Conservation (phyloP, 2,797 vertebrate species). For the Bufotes viridis region DNA sequence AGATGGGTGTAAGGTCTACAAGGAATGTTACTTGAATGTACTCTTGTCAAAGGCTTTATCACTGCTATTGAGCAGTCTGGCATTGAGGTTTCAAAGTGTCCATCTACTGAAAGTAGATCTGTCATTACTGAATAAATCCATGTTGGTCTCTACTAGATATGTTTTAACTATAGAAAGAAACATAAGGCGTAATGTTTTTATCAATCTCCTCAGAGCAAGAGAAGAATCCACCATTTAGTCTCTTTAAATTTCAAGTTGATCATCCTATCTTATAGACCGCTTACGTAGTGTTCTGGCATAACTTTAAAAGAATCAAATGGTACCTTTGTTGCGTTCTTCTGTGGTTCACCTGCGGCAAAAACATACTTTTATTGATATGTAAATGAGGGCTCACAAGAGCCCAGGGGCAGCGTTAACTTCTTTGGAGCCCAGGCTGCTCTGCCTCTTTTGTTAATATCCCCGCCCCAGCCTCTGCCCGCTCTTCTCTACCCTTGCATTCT, state of each 20-base stretch:
- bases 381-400: too few relatives aligned
- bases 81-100: not conserved
- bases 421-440: too few relatives aligned
- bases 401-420: too few relatives aligned
- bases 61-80: not conserved
- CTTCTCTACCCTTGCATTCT: too few relatives aligned
- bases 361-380: too few relatives aligned
- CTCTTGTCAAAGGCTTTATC: slow-evolving; percentile 20
- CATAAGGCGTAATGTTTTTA: not conserved
- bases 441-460: too few relatives aligned
- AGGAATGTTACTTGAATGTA: not conserved
- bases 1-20: slow-evolving; percentile 15
- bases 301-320: too few relatives aligned
- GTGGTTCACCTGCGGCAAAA: too few relatives aligned
- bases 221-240: not conserved
- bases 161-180: not conserved
- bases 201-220: not conserved
- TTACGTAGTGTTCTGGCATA: too few relatives aligned
- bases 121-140: slow-evolving; percentile 7
- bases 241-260: not conserved
- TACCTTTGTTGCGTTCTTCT: too few relatives aligned
- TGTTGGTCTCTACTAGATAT: not conserved
- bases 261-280: too few relatives aligned
- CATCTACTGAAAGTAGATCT: not conserved
- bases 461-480: too few relatives aligned